Conservation (phyloP, 2,113 vertebrate species). For the Poeciliopsis retropinna region DNA sequence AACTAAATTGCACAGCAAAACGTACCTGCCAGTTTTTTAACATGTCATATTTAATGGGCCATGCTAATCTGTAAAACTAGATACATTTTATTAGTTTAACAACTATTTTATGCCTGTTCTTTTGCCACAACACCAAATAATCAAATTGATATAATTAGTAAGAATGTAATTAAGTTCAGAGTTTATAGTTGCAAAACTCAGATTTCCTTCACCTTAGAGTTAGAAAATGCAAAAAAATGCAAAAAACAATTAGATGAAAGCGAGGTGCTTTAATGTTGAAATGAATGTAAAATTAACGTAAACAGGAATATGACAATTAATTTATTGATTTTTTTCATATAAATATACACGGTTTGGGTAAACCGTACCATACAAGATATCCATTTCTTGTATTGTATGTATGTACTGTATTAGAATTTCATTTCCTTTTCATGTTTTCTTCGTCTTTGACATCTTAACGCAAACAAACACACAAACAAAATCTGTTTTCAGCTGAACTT, state of each 20-base stretch:
- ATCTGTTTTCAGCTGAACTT: constrained; percentile 42
- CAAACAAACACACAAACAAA: constrained; percentile 29
- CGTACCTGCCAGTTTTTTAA: too few species aligned
- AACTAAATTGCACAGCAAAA: constrained; percentile 2
- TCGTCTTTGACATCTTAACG: constrained; percentile 40
- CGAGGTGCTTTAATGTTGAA: not conserved
- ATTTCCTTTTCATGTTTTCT: not conserved
- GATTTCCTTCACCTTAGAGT: too few species aligned
- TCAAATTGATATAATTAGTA: not conserved
- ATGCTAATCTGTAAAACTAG: too few species aligned
- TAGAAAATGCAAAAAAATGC: too few species aligned
- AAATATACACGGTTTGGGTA: not conserved
- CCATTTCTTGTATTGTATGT: not conserved
- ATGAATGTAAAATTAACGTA: not conserved
- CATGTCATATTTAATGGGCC: too few species aligned
- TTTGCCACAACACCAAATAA: not conserved
- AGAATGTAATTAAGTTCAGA: too few species aligned
- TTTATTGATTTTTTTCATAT: not conserved
- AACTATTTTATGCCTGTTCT: too few species aligned
- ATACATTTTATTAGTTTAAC: too few species aligned
- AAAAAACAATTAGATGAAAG: not conserved
- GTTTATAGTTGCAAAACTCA: too few species aligned
- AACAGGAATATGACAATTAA: not conserved
- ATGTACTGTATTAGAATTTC: not conserved
- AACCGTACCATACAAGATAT: too few species aligned